Conservation (phyloP, 2,797 vertebrate genomes). For the Poeciliopsis infans region DNA sequence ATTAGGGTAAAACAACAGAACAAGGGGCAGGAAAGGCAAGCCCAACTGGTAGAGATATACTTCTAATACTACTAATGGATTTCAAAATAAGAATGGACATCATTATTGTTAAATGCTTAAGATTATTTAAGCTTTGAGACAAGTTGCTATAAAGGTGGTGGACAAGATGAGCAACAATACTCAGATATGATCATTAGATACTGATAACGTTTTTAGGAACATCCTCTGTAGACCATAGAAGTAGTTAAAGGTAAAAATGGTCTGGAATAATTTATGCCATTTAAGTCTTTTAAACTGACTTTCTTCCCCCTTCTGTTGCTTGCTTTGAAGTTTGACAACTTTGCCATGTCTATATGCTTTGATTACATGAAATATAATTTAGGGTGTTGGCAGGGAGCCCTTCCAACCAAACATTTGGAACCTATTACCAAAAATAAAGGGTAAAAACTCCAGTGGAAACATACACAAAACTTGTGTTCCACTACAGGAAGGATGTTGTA, state of each 20-base stretch:
- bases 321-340: not conserved
- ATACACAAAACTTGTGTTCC: not conserved
- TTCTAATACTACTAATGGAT: slow-evolving; percentile 8
- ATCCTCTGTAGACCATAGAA: too few species aligned
- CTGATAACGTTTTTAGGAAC: too few species aligned
- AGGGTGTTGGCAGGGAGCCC: not conserved
- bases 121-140: too few species aligned
- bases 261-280: too few species aligned
- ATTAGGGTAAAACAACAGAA: slow-evolving; percentile 41
- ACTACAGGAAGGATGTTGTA: not conserved
- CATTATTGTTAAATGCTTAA: too few species aligned
- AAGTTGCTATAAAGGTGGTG: not conserved
- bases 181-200: not conserved
- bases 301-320: too few species aligned
- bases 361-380: not conserved
- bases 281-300: too few species aligned
- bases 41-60: slow-evolving; percentile 28
- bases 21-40: slow-evolving; percentile 35
- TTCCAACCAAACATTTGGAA: not conserved
- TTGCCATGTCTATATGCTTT: not conserved
- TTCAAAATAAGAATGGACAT: not conserved
- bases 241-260: too few species aligned
- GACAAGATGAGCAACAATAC: not conserved
- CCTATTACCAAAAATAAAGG: not conserved
- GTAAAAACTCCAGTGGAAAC: not conserved